phyloP scores from a whole-genome alignment of 2,113 vertebrate genomes.

The Dendropsophus ebraccatus region DNA sequence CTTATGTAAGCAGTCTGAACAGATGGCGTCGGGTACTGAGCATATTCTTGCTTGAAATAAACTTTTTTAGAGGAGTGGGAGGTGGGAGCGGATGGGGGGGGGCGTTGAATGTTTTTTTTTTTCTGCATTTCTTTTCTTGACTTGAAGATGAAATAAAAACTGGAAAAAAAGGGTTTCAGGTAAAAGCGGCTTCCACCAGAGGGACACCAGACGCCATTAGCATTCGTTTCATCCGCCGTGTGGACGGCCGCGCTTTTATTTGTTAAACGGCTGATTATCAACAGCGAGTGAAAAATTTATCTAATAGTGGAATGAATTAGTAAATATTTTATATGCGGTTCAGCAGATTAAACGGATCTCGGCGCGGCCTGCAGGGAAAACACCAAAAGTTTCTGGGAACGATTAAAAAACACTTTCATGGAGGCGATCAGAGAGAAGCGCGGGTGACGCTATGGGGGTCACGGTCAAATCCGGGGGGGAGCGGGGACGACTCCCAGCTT shows the following conservation, averaged over 20 bases:
- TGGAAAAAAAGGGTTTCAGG: conserved; percentile 13
- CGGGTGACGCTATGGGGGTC: not conserved
- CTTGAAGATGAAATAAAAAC: conserved; percentile 15
- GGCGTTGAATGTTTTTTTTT: not conserved
- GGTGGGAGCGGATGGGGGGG: not conserved
- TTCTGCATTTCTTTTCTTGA: not conserved
- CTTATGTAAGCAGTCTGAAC: conserved; percentile 51
- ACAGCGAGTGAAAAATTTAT: conserved; percentile 50
- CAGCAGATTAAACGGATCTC: conserved; percentile 51
- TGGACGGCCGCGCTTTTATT: conserved; percentile 47
- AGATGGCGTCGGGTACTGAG: conserved; percentile 37
- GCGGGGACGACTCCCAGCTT: not conserved
- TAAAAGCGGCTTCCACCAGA: conserved; percentile 4
- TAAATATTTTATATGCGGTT: conserved; percentile 51
- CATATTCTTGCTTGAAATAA: conserved; percentile 52
- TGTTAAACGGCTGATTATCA: conserved; percentile 57
- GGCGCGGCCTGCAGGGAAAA: conserved; percentile 3
- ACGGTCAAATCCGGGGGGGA: not conserved
- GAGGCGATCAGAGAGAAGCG: not conserved
- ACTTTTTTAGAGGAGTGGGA: conserved; percentile 27
- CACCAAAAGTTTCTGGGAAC: not conserved
- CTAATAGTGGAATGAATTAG: not conserved
- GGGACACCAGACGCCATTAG: conserved; percentile 40
- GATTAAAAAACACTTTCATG: conserved; percentile 6
- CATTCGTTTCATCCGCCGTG: conserved; percentile 36